phyloP scores from a whole-genome alignment of 1,140 invertebrate species.

The Ridgeia piscesae region DNA sequence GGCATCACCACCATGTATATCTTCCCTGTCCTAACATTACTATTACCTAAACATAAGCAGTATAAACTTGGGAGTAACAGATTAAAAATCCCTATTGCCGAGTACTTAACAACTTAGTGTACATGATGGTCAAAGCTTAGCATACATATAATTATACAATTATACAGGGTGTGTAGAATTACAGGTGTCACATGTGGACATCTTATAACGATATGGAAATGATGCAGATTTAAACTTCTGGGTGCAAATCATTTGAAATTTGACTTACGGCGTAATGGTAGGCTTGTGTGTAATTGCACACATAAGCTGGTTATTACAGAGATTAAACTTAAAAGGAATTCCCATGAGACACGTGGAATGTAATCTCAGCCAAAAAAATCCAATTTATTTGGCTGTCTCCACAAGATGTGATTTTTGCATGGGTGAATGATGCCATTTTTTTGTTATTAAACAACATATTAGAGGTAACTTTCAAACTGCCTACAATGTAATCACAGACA shows the following conservation, averaged over 20 bases:
- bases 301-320: background rate
- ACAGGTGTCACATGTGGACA: background rate
- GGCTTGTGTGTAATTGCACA: background rate
- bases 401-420: background rate
- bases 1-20: too few relatives aligned
- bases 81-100: too few relatives aligned
- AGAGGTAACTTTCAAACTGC: background rate
- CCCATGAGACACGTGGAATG: background rate
- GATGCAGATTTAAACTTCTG: background rate
- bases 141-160: too few relatives aligned
- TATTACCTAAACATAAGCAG: too few relatives aligned
- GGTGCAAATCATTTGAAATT: background rate
- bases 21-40: too few relatives aligned
- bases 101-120: too few relatives aligned
- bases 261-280: background rate
- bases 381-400: background rate
- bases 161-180: background rate
- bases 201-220: too few relatives aligned
- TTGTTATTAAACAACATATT: background rate
- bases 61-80: too few relatives aligned
- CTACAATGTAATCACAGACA: background rate
- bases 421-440: background rate
- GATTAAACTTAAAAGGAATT: background rate
- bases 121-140: too few relatives aligned
- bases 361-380: background rate